Evolutionary conservation across 2,797 vertebrate genomes (phyloP).

Genomic region (Clangula hyemalis): DNA sequence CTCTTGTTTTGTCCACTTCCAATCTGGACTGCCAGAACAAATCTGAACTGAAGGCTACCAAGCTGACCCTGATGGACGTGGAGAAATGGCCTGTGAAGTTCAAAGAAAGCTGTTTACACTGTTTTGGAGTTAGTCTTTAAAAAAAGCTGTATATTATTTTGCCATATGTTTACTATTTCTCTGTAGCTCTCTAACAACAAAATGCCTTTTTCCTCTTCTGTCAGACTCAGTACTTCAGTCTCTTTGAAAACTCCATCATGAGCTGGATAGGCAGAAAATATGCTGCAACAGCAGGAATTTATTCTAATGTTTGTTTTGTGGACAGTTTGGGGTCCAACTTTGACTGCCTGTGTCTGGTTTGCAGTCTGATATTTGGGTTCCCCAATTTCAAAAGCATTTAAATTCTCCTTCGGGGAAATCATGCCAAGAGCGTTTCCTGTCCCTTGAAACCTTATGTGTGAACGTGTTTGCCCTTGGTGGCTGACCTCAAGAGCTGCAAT

Average conservation of each 20-base stretch:
- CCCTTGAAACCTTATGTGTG: background rate
- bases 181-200: background rate
- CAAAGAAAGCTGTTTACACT: background rate
- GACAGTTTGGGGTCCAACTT: background rate
- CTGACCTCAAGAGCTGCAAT: conserved; percentile 10
- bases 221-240: conserved; percentile 1
- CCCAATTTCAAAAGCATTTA: background rate
- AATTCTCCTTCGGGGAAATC: background rate
- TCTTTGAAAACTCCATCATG: conserved; percentile 22
- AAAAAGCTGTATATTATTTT: background rate
- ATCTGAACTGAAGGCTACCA: background rate
- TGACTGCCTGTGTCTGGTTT: background rate
- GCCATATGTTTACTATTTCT: background rate
- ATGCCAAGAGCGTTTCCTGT: background rate
- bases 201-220: background rate
- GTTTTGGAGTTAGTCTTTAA: background rate
- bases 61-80: background rate
- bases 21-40: background rate
- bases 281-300: conserved; percentile 1
- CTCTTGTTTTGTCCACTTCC: background rate
- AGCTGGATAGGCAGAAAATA: conserved; percentile 43
- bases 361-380: background rate
- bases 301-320: conserved; percentile 5
- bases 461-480: background rate
- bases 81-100: background rate